Percentiles rank a stretch among this genome's conserved stretches.
These are phyloP conservation scores for Camelus bactrianus DNA, from an alignment of 2,113 vertebrate genomes.

Conservation along the genomic window DNA sequence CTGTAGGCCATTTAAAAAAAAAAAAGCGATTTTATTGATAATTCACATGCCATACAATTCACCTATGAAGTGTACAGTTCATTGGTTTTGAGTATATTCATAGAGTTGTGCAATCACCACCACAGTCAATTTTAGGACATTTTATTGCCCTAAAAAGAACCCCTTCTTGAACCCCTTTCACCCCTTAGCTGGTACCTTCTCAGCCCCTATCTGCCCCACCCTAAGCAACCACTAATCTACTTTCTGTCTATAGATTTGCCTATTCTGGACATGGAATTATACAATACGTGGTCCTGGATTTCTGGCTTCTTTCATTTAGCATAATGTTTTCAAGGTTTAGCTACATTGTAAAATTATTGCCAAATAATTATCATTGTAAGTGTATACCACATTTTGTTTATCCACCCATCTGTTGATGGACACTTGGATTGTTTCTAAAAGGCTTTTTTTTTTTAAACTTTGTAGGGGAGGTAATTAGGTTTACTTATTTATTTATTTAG, in stretches of 20 bases:
- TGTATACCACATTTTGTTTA: not conserved
- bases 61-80: not conserved
- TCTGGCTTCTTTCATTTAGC: conserved; percentile 5
- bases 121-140: not conserved
- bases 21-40: not conserved
- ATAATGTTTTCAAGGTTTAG: not conserved
- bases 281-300: not conserved
- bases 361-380: not conserved
- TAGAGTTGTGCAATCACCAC: not conserved
- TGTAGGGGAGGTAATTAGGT: no score
- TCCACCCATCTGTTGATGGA: not conserved
- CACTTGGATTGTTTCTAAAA: not conserved
- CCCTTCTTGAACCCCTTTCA: not conserved
- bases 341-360: not conserved
- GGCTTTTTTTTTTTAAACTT: no score
- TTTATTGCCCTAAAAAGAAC: not conserved
- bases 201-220: rapidly evolving
- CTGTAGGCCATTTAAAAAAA: not conserved
- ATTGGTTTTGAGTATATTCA: not conserved
- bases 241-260: not conserved
- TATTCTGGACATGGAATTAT: not conserved
- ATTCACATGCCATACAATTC: not conserved
- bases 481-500: no score
- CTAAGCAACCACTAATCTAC: not conserved
- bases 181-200: not conserved